Evolutionary conservation across 2,888 invertebrate species (phyloP), one percentile per base, ranked within the genome.

Genomic region (Ypsolopha scabrella): DNA sequence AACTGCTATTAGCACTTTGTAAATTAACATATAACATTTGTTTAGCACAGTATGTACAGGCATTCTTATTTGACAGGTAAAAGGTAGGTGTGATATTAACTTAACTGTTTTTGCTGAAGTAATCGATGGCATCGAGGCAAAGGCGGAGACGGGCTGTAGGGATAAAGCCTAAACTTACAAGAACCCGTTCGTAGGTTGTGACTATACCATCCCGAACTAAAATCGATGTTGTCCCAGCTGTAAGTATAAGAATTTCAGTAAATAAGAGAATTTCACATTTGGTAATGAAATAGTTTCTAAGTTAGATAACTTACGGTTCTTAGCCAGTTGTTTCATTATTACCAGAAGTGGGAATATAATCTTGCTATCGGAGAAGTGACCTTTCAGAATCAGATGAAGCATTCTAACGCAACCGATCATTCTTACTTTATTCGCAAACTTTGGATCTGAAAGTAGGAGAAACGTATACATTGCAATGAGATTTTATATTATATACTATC

Each of bases 91-190:
- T 8, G 2, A 3, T 7, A 41, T 13, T 6, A 54, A 77, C 82
- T 80, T 73, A 82, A 86, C 92, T 91, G 76, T 89, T 91, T 77
- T 89, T 90, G 60, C 91, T 91, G 60, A 92, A 89, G 70, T 90
- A 88, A 67, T 89, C 89, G 56, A 92, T 87, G 54, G 90, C 89
- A 62, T 92, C 92, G 53, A 93, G 79, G 52, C 91, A 88, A 11
- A 90, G 81, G 53, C 90, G 89, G 37, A 92, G 75, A 61, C 91
- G 88, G 52, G 89, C 81, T 41, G 89, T 89, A 36, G 91, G 90
- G 55, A 89, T 87, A 61, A 87, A 89, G 45, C 90, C 90, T 55
- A 90, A 77, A 60, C 83, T 87, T 41, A 88, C 85, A 56, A 91
- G 78, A 10, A 89, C 85, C 58, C 90, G 88, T 64, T 90, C 90